Conservation (phyloP, 2,888 invertebrate species). For the Hermodice carunculata region DNA sequence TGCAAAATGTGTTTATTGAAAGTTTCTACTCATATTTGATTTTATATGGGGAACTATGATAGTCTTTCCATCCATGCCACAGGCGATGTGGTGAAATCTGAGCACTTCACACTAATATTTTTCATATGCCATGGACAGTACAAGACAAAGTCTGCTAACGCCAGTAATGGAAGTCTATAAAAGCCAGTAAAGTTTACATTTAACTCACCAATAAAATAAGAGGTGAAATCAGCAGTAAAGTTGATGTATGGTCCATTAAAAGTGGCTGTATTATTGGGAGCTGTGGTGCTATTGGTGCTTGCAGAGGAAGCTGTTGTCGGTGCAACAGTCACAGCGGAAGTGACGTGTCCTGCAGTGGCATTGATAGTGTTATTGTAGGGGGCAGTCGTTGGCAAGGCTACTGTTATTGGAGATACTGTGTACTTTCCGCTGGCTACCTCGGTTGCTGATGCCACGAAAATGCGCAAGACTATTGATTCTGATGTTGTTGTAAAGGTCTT, state of each 20-base stretch:
- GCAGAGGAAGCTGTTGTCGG: background rate
- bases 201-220: constrained; percentile 31
- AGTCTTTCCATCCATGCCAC: no score
- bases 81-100: no score
- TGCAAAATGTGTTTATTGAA: no score
- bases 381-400: no score
- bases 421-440: no score
- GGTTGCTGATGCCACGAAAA: constrained; percentile 18
- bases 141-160: no score
- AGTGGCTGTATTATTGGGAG: background rate
- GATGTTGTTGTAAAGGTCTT: background rate
- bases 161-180: no score
- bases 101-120: no score
- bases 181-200: background rate
- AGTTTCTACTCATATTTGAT: no score
- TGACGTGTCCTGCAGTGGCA: background rate
- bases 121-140: background rate
- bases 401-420: no score
- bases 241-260: constrained; percentile 20
- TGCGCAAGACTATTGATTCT: constrained; percentile 17
- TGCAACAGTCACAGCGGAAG: background rate
- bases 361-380: background rate
- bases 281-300: background rate
- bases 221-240: constrained; percentile 35
- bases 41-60: no score